Evolutionary conservation across 2,113 vertebrate species (phyloP).

Genomic region (Typhlomys cinereus): DNA sequence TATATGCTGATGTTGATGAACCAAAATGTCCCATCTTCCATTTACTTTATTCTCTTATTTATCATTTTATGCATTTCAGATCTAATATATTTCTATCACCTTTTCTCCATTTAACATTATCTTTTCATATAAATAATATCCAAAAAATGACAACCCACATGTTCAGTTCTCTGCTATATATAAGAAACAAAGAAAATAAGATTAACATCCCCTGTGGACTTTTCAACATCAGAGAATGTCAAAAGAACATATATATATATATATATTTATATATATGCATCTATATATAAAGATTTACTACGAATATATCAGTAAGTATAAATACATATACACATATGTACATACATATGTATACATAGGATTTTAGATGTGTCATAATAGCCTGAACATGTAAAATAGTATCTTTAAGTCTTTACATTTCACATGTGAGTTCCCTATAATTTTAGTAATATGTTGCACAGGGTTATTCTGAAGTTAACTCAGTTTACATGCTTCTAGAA

Average conservation of each 20-base stretch:
- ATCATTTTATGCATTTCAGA: neutral
- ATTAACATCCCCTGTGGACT: neutral
- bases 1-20: too few relatives aligned
- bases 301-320: too few relatives aligned
- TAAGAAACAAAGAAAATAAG: neutral
- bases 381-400: neutral
- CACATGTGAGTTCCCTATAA: neutral
- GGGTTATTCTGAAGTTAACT: neutral
- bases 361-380: neutral
- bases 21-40: too few relatives aligned
- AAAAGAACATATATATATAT: neutral
- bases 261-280: neutral
- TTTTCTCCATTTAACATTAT: neutral
- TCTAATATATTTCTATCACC: neutral
- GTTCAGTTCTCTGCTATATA: neutral
- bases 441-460: neutral
- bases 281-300: too few relatives aligned
- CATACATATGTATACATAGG: neutral
- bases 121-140: neutral
- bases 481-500: neutral
- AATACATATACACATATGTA: too few relatives aligned
- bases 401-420: neutral
- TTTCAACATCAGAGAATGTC: neutral
- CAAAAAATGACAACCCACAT: neutral
- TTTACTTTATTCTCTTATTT: conserved; percentile 11